Percentiles rank a stretch among this genome's conserved stretches.
phyloP scores from a whole-genome alignment of 2,113 vertebrate species.

The Toxotes jaculatrix region DNA sequence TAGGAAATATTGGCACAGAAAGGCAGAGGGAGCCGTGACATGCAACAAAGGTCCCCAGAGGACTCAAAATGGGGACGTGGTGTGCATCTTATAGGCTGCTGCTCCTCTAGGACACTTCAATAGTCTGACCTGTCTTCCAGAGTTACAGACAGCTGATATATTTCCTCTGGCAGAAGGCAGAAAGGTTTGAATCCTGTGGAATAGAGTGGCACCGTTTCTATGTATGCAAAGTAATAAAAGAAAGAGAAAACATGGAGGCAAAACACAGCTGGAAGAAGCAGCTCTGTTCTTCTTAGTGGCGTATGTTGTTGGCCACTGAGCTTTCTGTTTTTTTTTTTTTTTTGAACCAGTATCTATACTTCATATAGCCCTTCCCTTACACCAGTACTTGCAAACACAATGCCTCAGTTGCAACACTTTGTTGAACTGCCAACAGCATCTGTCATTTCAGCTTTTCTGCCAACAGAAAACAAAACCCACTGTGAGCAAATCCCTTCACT shows the following conservation, averaged over 20 bases:
- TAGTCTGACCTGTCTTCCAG: conserved; percentile 23
- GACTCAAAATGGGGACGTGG: conserved; percentile 11
- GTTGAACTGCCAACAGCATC: conserved; percentile 21
- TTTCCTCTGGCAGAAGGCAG: background rate
- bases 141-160: conserved; percentile 26
- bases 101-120: background rate
- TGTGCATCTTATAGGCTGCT: background rate
- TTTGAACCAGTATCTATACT: conserved; percentile 7
- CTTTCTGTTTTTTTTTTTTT: background rate
- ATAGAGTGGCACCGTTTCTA: background rate
- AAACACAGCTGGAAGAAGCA: background rate
- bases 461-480: conserved; percentile 3
- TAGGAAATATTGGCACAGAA: conserved; percentile 12
- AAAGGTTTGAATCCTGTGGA: conserved; percentile 5
- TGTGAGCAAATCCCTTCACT: background rate
- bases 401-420: background rate
- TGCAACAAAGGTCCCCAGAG: background rate
- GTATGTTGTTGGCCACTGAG: background rate
- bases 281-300: background rate
- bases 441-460: conserved; percentile 7
- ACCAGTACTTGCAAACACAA: background rate
- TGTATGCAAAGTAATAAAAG: conserved; percentile 8
- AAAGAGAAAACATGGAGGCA: background rate
- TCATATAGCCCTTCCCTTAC: background rate
- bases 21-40: background rate